phyloP scores from a whole-genome alignment of 2,113 vertebrate species.

The Dipodomys stephensi region DNA sequence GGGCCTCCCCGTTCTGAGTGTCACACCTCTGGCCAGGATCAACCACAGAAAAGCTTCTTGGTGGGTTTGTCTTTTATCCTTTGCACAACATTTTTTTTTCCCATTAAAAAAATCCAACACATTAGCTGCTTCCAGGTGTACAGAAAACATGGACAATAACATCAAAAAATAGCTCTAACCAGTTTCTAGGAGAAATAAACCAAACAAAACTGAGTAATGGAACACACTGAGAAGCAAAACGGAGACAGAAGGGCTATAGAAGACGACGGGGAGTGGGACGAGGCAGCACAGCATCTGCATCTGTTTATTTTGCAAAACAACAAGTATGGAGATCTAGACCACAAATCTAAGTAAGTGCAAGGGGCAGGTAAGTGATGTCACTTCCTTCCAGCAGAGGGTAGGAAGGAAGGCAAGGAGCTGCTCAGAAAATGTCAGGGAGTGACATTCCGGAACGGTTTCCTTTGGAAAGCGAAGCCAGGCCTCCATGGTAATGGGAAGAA shows the following conservation, averaged over 20 bases:
- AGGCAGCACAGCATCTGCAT: constrained; percentile 53
- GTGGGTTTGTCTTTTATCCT: constrained; percentile 83
- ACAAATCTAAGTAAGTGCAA: constrained; percentile 79
- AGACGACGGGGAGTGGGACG: constrained; percentile 36
- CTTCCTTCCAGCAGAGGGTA: constrained; percentile 78
- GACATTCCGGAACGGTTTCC: constrained; percentile 74
- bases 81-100: constrained; percentile 75
- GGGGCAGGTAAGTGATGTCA: constrained; percentile 76
- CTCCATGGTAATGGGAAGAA: constrained; percentile 78
- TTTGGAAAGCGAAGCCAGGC: constrained; percentile 75
- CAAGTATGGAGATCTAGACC: constrained; percentile 78
- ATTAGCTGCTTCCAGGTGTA: constrained; percentile 83
- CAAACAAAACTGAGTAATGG: constrained; percentile 84
- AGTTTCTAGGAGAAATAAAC: constrained; percentile 84
- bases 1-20: constrained; percentile 90
- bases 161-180: constrained; percentile 85
- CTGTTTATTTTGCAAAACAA: constrained; percentile 75
- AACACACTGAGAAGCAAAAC: constrained; percentile 85
- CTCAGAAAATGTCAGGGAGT: constrained; percentile 78
- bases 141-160: constrained; percentile 86
- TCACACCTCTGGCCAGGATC: constrained; percentile 94
- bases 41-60: constrained; percentile 85
- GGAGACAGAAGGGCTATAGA: constrained; percentile 77
- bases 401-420: constrained; percentile 73
- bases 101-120: constrained; percentile 70